Percentiles rank a stretch among this genome's conserved stretches.
Evolutionary conservation across 35 echinoderm and acorn worm genomes (phyloP).

Genomic region (Apostichopus japonicus): DNA sequence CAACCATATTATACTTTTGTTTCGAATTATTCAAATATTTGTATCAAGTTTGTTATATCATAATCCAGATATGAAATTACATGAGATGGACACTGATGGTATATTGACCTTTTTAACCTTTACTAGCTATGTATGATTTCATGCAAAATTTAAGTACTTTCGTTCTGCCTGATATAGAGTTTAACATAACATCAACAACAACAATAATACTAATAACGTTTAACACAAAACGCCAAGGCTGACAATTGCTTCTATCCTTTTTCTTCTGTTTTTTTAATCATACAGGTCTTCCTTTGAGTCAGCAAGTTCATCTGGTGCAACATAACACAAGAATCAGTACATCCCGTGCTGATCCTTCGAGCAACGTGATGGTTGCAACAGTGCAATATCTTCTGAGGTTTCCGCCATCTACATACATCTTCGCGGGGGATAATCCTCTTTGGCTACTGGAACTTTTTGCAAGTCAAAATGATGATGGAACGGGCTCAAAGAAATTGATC

Average conservation of each 20-base stretch:
- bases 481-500: not conserved
- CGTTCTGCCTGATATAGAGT: too few relatives aligned
- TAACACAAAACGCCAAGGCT: not conserved
- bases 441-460: conserved; percentile 29
- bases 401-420: not conserved
- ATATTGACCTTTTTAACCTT: too few relatives aligned
- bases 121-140: too few relatives aligned
- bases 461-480: not conserved
- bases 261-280: too few relatives aligned
- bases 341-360: not conserved
- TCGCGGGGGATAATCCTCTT: not conserved
- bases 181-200: not conserved
- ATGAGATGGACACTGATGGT: too few relatives aligned
- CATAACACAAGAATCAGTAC: not conserved
- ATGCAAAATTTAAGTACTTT: too few relatives aligned
- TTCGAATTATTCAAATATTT: too few relatives aligned
- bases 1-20: too few relatives aligned
- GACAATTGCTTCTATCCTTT: too few relatives aligned
- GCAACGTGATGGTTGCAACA: not conserved
- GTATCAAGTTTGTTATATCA: too few relatives aligned
- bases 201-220: not conserved
- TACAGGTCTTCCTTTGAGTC: not conserved
- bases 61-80: too few relatives aligned
- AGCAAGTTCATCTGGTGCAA: not conserved
- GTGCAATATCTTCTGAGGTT: not conserved